Evolutionary conservation across 2,113 vertebrate genomes (phyloP), one percentile per base, ranked within the genome.

Genomic region (Romanogobio albipinnatus): DNA sequence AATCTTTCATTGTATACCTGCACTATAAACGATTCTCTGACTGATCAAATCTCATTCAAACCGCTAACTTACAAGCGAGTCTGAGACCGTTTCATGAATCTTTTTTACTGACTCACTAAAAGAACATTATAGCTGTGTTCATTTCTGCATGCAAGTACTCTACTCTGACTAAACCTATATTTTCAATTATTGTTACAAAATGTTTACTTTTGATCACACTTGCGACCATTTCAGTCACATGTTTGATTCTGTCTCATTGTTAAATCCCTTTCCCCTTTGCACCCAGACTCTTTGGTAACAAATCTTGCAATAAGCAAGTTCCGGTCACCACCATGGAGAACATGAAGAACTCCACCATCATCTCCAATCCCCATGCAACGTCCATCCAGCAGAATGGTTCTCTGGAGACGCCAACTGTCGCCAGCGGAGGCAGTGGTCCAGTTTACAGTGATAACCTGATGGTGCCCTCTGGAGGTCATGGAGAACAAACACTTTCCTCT

Each of bases 271-370:
- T 7, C 71, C 86, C 81, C 83, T 11, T 1, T 33, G 4, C 33
- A 80, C 89, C 87, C 92, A 97, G 96, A 91, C 94, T 97, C 88
- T 97, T 96, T 83, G 96, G 96, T 89, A 94, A 94, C 88, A 96
- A 97, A 87, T 94, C 95, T 89, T 90, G 89, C 91, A 96, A 39
- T 26, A 86, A 96, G 87, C 95, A 96, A 93, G 93, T 93, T 86
- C 93, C 95, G 78, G 92, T 95, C 88, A 95, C 96, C 89, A 95
- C 95, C 84, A 90, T 93, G 3, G 96, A 97, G 80, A 96, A 93
- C 74, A 94, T 95, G 96, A 97, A 97, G 91, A 96, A 94, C 77
- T 95, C 95, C 0, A 93, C 96, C 43, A 92, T 97, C 79, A 96
- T 97, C 93, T 96, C 96, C 89, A 97, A 96, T 82, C 95, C 95